Evolutionary conservation across 2,888 invertebrate genomes (phyloP).

Genomic region (Rhaphigaster nebulosa): DNA sequence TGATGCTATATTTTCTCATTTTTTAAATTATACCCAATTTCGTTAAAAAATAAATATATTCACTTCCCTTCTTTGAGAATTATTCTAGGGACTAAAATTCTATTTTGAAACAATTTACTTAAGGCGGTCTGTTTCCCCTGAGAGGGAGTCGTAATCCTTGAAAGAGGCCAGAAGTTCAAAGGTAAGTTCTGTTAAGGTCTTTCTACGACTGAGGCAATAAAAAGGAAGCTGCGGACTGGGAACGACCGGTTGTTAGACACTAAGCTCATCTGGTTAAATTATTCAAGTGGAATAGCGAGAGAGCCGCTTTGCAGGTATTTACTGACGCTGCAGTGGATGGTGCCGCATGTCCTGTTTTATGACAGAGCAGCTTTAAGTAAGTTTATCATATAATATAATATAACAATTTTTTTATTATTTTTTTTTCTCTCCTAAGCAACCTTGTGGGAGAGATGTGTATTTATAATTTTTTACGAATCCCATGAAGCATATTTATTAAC

Average conservation of each 20-base stretch:
- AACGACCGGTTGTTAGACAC: not conserved
- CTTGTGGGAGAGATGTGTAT: not conserved
- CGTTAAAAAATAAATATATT: no score
- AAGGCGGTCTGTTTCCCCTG: not conserved
- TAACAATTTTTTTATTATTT: not conserved
- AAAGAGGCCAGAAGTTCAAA: not conserved
- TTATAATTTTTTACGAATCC: not conserved
- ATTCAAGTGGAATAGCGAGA: not conserved
- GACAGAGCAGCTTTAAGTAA: not conserved
- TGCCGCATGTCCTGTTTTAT: not conserved
- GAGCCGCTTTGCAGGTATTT: constrained; percentile 14
- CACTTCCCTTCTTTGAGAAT: not conserved
- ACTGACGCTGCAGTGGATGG: not conserved
- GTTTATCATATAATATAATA: not conserved
- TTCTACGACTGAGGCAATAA: not conserved
- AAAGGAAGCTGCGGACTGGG: not conserved
- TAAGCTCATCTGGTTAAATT: constrained; percentile 8
- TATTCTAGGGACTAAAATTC: not conserved
- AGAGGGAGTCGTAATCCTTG: not conserved
- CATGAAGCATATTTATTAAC: no score
- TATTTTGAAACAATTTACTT: not conserved
- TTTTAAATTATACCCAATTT: no score
- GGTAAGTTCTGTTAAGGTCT: not conserved
- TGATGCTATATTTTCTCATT: no score
- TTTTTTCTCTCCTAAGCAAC: not conserved